Evolutionary conservation across 2,888 invertebrate genomes (phyloP).

Genomic region (Troides oblongomaculatus): DNA sequence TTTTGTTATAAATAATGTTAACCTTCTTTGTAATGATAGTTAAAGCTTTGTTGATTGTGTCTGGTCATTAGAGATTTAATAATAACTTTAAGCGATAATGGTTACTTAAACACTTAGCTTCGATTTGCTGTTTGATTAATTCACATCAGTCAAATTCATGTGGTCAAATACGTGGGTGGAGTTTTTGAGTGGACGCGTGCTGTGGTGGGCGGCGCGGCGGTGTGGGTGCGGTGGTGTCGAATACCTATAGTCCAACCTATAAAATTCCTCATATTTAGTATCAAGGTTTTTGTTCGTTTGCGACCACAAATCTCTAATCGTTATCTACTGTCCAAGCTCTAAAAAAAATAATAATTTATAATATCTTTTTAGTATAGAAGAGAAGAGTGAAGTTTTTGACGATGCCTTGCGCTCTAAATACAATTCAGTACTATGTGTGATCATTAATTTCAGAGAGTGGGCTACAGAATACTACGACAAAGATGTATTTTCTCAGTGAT

Average conservation of each 20-base stretch:
- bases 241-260: conserved; percentile 2
- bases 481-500: too few relatives aligned
- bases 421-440: not conserved
- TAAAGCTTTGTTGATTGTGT: not conserved
- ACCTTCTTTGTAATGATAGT: not conserved
- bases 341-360: too few relatives aligned
- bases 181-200: conserved; percentile 20
- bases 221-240: conserved; percentile 2
- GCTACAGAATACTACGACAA: too few relatives aligned
- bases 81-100: conserved; percentile 2
- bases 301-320: not conserved
- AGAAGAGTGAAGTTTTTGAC: too few relatives aligned
- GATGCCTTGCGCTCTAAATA: not conserved
- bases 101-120: conserved; percentile 5
- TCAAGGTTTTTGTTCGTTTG: not conserved
- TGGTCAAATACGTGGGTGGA: conserved; percentile 25
- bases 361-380: too few relatives aligned
- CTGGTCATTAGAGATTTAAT: not conserved
- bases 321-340: too few relatives aligned
- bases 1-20: not conserved
- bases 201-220: conserved; percentile 23
- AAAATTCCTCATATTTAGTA: not conserved
- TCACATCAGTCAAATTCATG: conserved; percentile 17
- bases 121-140: conserved; percentile 20
- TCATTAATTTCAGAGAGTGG: too few relatives aligned